phyloP scores from a whole-genome alignment of 2,113 vertebrate genomes.

The Halcyon senegalensis region DNA sequence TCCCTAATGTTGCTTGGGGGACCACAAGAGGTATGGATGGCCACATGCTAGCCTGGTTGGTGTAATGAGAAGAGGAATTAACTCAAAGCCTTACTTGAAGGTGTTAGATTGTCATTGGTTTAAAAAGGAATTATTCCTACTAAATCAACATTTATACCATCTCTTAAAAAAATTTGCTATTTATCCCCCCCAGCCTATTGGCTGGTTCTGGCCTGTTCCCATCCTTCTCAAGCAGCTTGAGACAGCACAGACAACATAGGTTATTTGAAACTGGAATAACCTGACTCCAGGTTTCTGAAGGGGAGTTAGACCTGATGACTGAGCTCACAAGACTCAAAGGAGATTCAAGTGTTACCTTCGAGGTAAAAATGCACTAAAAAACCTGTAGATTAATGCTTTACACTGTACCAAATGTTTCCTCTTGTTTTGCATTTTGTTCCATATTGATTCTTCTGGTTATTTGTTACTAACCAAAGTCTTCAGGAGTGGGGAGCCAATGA shows the following conservation, averaged over 20 bases:
- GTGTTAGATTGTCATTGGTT: background rate
- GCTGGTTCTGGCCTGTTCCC: background rate
- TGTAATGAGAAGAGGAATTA: background rate
- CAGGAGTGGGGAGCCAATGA: background rate
- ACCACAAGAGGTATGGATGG: conserved; percentile 84
- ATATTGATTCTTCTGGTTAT: background rate
- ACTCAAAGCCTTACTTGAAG: background rate
- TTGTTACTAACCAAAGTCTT: background rate
- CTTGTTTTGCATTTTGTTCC: background rate
- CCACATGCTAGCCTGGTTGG: conserved; percentile 82
- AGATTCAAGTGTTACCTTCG: background rate
- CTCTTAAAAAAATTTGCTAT: background rate
- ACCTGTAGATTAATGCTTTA: background rate
- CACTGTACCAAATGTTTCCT: background rate
- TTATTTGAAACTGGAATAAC: background rate
- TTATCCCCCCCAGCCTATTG: background rate
- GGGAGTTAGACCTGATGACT: background rate
- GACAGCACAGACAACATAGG: background rate
- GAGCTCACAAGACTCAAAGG: background rate
- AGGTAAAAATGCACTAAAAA: background rate
- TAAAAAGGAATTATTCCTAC: background rate
- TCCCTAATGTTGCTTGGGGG: conserved; percentile 81
- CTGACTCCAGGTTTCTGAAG: background rate
- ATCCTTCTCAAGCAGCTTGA: background rate
- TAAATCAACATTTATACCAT: background rate